phyloP scores from a whole-genome alignment of 2,113 vertebrate genomes.

The Chlorocebus sabaeus region DNA sequence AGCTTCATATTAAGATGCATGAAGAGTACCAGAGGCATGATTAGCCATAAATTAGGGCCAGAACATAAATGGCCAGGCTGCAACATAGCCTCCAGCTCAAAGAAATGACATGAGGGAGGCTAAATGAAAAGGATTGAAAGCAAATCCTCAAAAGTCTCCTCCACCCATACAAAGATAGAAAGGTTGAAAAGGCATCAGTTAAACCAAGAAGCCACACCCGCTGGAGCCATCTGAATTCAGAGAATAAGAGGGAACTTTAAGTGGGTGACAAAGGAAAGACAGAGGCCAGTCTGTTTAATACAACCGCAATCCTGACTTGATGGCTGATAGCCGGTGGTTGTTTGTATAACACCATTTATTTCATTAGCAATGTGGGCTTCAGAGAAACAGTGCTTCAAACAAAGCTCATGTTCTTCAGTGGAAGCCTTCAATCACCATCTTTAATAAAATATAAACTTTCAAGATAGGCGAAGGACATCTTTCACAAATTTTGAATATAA shows the following conservation, averaged over 20 bases:
- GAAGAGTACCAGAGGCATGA: slow-evolving; percentile 41
- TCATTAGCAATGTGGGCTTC: accelerated
- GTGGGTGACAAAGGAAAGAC: neutral
- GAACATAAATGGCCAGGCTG: slow-evolving; percentile 4
- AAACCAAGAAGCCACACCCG: neutral
- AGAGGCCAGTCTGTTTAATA: neutral
- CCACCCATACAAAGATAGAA: neutral
- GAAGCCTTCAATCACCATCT: neutral
- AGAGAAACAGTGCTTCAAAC: neutral
- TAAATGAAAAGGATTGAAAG: slow-evolving; percentile 6
- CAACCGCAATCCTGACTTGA: neutral
- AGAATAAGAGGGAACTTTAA: neutral
- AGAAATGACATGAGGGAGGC: neutral
- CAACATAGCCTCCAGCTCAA: neutral
- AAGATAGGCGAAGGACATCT: neutral
- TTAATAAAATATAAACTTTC: neutral
- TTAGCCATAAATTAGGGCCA: slow-evolving; percentile 65
- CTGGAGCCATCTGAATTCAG: neutral
- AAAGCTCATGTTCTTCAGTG: neutral
- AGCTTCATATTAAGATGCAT: slow-evolving; percentile 71
- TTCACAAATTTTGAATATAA: neutral
- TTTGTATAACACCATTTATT: accelerated
- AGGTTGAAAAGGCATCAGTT: neutral
- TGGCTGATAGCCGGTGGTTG: neutral
- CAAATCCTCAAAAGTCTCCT: neutral